Evolutionary conservation across 2,888 invertebrate species (phyloP), one percentile per base, ranked within the genome.

Genomic region (Galeopsomyia nigrocyanea): DNA sequence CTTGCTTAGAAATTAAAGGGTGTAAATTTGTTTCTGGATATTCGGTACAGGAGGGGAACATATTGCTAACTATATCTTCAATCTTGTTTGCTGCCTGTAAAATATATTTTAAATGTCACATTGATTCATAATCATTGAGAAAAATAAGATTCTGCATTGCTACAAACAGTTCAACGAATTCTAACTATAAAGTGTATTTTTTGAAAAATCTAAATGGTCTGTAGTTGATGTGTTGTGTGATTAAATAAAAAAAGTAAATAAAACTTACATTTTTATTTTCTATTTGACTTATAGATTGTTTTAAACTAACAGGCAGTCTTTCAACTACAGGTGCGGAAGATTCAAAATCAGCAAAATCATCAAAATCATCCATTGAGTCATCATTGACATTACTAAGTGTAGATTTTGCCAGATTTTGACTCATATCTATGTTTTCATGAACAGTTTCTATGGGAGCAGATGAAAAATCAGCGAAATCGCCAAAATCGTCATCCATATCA

Each of bases 331-430:
- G 65, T 74, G 77, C 81, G 17, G 83, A 84, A 80, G 87, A 87
- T 81, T 88, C 87, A 78, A 90, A 90, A 76, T 90, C 88, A 80
- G 87, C 88, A 86, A 90, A 84, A 73, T 86, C 85, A 16, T 79
- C 84, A 56, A 84, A 89, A 78, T 88, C 88, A 79, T 89, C 88
- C 75, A 85, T 80, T 77, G 69, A 3, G 31, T 80, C 77, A 49
- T 78, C 70, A 19, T 79, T 73, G 56, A 76, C 62, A 70, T 68
- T 63, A 49, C 47, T 53, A n/a, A 50, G 39, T 60, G 66, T 49
- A 63, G 78, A 68, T 50, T 80, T 77, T 51, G 79, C 77, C 31
- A 79, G 73, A 49, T 78, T 80, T 47, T 78, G 73, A 46, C 79
- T 76, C 64, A 75, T 77, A 53, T 80, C 76, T 19, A 61, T 61